A percentile compares a stretch with the other conserved stretches of the same genome.
Conservation (phyloP, 2,888 invertebrate species). For the Campoplex nolae region DNA sequence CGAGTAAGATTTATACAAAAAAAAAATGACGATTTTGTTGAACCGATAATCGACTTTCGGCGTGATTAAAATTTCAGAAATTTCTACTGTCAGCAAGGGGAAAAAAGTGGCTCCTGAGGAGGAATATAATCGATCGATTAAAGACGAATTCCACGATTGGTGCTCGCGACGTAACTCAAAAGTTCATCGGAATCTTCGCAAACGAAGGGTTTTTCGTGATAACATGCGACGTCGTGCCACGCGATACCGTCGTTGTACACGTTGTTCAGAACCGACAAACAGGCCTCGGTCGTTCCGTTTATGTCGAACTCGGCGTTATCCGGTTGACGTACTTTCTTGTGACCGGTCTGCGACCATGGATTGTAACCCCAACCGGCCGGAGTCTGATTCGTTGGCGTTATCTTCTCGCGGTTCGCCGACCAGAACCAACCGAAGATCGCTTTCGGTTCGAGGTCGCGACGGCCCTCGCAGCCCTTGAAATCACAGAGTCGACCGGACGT, state of each 20-base stretch:
- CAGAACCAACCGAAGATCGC: slow-evolving; percentile 96
- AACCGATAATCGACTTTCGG: background rate
- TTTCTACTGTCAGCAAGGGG: background rate
- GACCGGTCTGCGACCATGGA: slow-evolving; percentile 96
- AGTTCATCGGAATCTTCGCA: slow-evolving; percentile 96
- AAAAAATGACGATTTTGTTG: slow-evolving; percentile 1
- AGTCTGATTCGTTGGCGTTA: slow-evolving; percentile 91
- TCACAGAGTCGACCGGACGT: slow-evolving; percentile 96
- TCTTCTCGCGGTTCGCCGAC: slow-evolving; percentile 95
- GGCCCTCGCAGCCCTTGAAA: slow-evolving; percentile 96
- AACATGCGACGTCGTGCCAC: slow-evolving; percentile 97
- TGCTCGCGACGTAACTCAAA: slow-evolving; percentile 93
- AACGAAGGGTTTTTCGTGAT: slow-evolving; percentile 96
- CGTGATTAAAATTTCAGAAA: background rate
- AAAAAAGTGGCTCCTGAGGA: background rate
- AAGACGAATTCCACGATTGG: slow-evolving; percentile 93
- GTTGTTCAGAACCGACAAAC: slow-evolving; percentile 94
- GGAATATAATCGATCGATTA: slow-evolving; percentile 84
- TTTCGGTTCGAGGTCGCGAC: slow-evolving; percentile 94
- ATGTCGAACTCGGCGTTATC: slow-evolving; percentile 97
- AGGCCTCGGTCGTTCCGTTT: slow-evolving; percentile 94
- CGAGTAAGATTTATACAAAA: background rate
- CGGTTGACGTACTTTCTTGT: slow-evolving; percentile 94
- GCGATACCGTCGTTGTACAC: slow-evolving; percentile 97
- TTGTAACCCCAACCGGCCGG: slow-evolving; percentile 92